Percentiles rank a stretch among this genome's conserved stretches.
Conservation (phyloP, 2,113 vertebrate genomes). For the Nibea coibor region DNA sequence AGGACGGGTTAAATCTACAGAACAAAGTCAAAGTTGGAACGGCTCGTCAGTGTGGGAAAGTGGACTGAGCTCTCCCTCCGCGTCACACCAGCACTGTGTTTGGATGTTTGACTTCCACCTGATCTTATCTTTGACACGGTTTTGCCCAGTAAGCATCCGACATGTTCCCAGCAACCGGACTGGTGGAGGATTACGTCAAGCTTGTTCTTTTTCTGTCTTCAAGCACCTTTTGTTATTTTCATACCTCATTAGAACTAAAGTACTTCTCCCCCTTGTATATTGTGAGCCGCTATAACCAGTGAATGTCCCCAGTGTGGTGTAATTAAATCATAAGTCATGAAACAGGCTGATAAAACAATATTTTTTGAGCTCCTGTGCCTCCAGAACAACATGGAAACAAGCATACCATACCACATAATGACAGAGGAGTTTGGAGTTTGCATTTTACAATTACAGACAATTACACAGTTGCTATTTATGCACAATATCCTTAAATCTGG, state of each 20-base stretch:
- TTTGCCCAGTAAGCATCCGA: constrained; percentile 74
- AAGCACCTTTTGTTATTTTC: neutral
- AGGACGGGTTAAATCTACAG: neutral
- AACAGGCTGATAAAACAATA: neutral
- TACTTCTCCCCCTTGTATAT: too few species aligned
- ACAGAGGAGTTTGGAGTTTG: too few species aligned
- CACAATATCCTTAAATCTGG: too few species aligned
- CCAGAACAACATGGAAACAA: neutral
- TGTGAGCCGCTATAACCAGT: too few species aligned
- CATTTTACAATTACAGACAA: too few species aligned
- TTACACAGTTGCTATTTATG: too few species aligned
- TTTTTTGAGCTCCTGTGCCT: neutral
- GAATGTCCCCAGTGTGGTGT: too few species aligned
- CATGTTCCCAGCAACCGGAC: constrained; percentile 40
- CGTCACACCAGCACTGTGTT: too few species aligned
- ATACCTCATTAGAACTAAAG: neutral
- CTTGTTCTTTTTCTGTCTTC: neutral
- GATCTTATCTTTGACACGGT: constrained; percentile 64
- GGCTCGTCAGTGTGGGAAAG: constrained; percentile 9
- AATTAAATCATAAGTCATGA: neutral
- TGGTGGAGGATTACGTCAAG: neutral
- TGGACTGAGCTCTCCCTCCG: neutral
- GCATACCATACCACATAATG: neutral
- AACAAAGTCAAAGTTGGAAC: neutral
- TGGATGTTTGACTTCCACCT: constrained; percentile 21